Conservation (phyloP, 2,113 vertebrate species). For the Silurus glanis region DNA sequence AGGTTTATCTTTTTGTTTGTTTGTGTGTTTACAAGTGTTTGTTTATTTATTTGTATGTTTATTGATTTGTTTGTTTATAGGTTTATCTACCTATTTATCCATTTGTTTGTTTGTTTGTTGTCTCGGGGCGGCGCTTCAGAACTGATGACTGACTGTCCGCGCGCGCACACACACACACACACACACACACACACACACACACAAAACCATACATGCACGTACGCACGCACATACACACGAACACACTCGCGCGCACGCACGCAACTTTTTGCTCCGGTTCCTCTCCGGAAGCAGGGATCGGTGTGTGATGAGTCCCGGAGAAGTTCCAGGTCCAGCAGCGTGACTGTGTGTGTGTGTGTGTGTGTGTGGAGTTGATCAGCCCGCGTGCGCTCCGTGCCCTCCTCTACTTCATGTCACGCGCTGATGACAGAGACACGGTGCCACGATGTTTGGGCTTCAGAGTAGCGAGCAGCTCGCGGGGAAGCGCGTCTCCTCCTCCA, state of each 20-base stretch:
- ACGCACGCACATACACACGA: too few relatives aligned
- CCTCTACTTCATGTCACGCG: slow-evolving; percentile 50
- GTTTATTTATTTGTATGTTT: background rate
- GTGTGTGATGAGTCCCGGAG: slow-evolving; percentile 1
- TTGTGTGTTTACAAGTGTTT: background rate
- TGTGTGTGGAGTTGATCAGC: background rate
- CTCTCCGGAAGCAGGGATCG: background rate
- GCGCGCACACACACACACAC: background rate
- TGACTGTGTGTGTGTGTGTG: background rate
- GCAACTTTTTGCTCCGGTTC: background rate
- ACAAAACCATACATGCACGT: too few relatives aligned
- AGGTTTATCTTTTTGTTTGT: too few relatives aligned
- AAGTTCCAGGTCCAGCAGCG: background rate
- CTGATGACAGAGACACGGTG: slow-evolving; percentile 37
- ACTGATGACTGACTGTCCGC: slow-evolving; percentile 29
- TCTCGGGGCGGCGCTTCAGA: slow-evolving; percentile 27
- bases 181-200: too few relatives aligned
- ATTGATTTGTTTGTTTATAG: background rate
- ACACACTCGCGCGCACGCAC: too few relatives aligned
- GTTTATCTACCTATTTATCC: too few relatives aligned
- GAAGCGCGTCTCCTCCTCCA: slow-evolving; percentile 37
- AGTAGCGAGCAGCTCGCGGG: slow-evolving; percentile 43
- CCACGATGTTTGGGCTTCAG: slow-evolving; percentile 53
- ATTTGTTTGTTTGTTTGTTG: background rate
- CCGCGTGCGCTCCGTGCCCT: background rate